Base-by-base conservation (phyloP, 2,888 invertebrate genomes). In the Sylvicola fuscatus region DNA sequence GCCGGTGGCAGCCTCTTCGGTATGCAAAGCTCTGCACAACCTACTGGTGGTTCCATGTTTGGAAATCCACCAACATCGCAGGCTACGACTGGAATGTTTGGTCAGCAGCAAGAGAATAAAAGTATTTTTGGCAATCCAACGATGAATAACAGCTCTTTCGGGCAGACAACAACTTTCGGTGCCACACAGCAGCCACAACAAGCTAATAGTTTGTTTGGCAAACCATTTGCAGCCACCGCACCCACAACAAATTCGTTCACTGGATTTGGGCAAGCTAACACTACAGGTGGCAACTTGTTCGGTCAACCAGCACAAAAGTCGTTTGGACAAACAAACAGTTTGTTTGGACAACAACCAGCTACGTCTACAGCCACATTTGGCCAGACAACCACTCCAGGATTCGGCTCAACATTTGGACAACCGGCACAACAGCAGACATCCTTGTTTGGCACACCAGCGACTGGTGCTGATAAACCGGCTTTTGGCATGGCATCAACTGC, bases 361-460 rank as follows among this genome's bases (percentile, higher is more conserved):
- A 60, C 70, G 2, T 60, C 64, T 5, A 45, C 52, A 7, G 4
- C 21, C 4, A 21, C 21, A 21, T 21, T 21, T 8, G 21, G 21
- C 21, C 21, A 21, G 21, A 21, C 21, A 21, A 8, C 21, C 8
- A 8, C 21, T 4, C 21, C 21, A 4, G 21, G 21, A 21, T 21
- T 21, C 21, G 61, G 62, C 3, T 56, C 61, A 35, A 58, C 54
- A 1, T 58, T 59, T 38, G 56, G 57, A 0, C 55, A 56, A 33
- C 37, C 50, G 0, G 43, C 40, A 3, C 49, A n/a, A 37, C 49
- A 8, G 34, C 29, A 65, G 1, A 54, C 61, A 15, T 56, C 64
- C n/a, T 60, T 76, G 15, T 77, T 77, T 44, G 71, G 72, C 1
- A 61, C 68, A 6, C 50, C 51, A 3, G 65, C 65, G 42, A 69